Percentiles rank a stretch among this genome's conserved stretches.
Evolutionary conservation across 2,113 vertebrate species (phyloP).

Genomic region (Pogonocichla stellata): DNA sequence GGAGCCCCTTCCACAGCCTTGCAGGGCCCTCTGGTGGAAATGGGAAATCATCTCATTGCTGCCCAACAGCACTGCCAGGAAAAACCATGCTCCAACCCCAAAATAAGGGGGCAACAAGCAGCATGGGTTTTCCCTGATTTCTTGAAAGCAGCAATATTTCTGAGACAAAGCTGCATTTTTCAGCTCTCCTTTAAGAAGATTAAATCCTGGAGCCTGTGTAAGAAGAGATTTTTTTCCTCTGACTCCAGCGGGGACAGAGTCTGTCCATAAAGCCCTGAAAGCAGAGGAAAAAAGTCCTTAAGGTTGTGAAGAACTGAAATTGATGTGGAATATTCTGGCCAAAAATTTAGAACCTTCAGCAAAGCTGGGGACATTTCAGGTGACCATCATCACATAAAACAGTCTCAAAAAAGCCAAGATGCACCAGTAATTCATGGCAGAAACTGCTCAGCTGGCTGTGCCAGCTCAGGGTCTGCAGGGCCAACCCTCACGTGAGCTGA

Average conservation of each 20-base stretch:
- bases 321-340: background rate
- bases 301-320: background rate
- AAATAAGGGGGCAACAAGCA: background rate
- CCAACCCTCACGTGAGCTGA: background rate
- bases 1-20: slow-evolving; percentile 57
- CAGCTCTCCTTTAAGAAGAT: background rate
- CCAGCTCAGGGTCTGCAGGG: background rate
- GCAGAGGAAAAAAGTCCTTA: background rate
- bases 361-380: background rate
- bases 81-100: background rate
- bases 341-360: background rate
- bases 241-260: background rate
- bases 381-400: background rate
- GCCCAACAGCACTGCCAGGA: background rate
- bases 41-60: background rate
- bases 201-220: background rate
- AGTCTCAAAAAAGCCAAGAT: background rate
- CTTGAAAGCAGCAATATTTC: background rate
- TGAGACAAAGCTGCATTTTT: background rate
- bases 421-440: background rate
- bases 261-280: background rate
- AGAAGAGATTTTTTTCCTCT: background rate
- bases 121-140: background rate
- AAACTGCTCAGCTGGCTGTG: background rate
- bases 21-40: slow-evolving; percentile 82